phyloP scores from a whole-genome alignment of 2,113 vertebrate genomes.

The Lepus americanus region DNA sequence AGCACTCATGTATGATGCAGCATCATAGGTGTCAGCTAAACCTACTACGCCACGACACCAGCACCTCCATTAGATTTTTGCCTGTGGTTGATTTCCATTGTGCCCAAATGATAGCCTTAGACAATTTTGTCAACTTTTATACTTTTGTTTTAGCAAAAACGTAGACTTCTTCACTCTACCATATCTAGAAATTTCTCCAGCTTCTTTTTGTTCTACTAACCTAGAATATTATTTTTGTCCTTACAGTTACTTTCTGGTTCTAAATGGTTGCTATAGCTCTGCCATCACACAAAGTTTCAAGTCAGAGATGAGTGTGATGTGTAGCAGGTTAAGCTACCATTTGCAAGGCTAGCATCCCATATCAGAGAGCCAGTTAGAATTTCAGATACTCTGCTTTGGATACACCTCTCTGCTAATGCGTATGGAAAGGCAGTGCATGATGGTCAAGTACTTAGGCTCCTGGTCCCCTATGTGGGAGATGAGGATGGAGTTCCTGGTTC shows the following conservation, averaged over 20 bases:
- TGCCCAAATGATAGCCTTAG: not conserved
- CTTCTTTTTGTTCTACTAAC: not conserved
- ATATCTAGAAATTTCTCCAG: not conserved
- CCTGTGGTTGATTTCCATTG: not conserved
- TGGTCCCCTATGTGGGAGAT: too few species aligned
- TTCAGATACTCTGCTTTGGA: too few species aligned
- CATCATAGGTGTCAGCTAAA: too few species aligned
- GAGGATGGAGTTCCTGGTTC: too few species aligned
- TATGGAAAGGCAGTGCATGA: too few species aligned
- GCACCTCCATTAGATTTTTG: not conserved
- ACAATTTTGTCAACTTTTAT: not conserved
- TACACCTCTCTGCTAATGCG: too few species aligned
- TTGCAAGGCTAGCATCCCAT: too few species aligned
- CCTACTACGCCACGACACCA: too few species aligned
- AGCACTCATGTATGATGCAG: too few species aligned
- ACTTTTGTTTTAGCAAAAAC: not conserved
- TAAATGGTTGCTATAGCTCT: not conserved
- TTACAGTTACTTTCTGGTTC: not conserved
- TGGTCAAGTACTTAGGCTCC: too few species aligned
- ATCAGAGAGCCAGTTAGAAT: too few species aligned
- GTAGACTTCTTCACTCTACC: not conserved
- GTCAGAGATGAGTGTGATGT: not conserved
- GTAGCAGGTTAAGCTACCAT: too few species aligned
- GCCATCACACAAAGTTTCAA: not conserved
- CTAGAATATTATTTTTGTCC: not conserved